These are phyloP conservation scores for Elysia crispata DNA, from an alignment of 2,888 invertebrate species.

Conservation along the genomic window DNA sequence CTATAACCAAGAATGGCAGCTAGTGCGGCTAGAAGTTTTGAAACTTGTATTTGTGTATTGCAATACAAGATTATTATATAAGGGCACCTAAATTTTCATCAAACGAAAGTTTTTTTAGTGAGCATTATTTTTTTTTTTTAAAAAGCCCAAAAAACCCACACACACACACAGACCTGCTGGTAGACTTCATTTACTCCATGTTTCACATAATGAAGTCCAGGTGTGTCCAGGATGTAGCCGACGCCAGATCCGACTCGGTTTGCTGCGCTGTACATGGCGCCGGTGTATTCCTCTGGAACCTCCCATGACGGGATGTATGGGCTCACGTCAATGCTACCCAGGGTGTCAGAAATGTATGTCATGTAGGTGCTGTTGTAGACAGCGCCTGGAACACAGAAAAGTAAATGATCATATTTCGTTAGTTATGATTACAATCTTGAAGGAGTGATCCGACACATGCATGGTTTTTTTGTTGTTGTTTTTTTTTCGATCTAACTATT, in stretches of 20 bases:
- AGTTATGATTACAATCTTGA: too few relatives aligned
- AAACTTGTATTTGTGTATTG: not conserved
- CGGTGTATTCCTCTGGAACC: constrained; percentile 53
- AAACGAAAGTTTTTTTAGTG: not conserved
- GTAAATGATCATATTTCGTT: not conserved
- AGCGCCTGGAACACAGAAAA: not conserved
- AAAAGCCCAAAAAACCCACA: not conserved
- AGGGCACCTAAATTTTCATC: too few relatives aligned
- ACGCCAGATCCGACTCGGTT: constrained; percentile 52
- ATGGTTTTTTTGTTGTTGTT: too few relatives aligned
- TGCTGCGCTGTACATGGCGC: constrained; percentile 49
- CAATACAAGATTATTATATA: too few relatives aligned
- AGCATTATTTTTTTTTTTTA: not conserved
- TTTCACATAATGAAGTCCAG: constrained; percentile 54
- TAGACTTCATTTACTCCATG: constrained; percentile 55
- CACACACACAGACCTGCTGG: constrained; percentile 32
- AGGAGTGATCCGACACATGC: too few relatives aligned
- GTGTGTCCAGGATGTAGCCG: constrained; percentile 49
- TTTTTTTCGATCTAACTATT: too few relatives aligned
- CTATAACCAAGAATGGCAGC: too few relatives aligned
- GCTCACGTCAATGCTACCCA: not conserved
- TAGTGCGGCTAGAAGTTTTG: too few relatives aligned
- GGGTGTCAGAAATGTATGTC: constrained; percentile 5
- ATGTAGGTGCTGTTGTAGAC: constrained; percentile 25
- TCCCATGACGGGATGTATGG: constrained; percentile 27